Conservation (phyloP, 2,113 vertebrate genomes). For the Sinocyclocheilus anshuiensis region DNA sequence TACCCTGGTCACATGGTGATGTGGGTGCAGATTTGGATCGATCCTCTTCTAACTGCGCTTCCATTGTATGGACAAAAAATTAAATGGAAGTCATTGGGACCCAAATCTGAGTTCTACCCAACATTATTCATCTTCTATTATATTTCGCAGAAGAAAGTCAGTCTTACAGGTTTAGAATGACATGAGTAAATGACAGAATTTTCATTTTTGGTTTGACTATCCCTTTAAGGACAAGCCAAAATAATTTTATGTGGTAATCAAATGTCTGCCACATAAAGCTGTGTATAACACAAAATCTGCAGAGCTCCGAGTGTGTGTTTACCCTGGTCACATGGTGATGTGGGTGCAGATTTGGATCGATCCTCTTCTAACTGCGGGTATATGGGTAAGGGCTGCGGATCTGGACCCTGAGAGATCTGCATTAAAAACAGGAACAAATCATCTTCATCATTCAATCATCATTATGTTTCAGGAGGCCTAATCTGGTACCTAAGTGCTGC, state of each 20-base stretch:
- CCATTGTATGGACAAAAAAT: too few species aligned
- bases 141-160: too few species aligned
- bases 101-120: too few species aligned
- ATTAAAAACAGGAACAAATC: slow-evolving; percentile 10
- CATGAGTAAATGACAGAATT: too few species aligned
- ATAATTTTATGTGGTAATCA: neutral
- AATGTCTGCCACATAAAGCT: neutral
- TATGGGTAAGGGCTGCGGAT: slow-evolving; percentile 80
- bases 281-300: neutral
- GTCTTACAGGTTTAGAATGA: too few species aligned
- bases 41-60: slow-evolving; percentile 85
- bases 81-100: too few species aligned
- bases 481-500: neutral
- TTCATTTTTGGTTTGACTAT: neutral
- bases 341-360: slow-evolving; percentile 89
- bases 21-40: slow-evolving; percentile 91
- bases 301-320: neutral
- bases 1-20: slow-evolving; percentile 94
- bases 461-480: neutral
- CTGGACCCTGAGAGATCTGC: slow-evolving; percentile 86
- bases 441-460: slow-evolving; percentile 4
- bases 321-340: slow-evolving; percentile 95
- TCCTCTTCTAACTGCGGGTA: slow-evolving; percentile 84
- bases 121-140: too few species aligned
- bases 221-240: neutral